Percentiles rank a stretch among this genome's conserved stretches.
These are phyloP conservation scores for Cephalopholis sonnerati DNA, from an alignment of 2,113 vertebrate genomes.

Conservation along the genomic window DNA sequence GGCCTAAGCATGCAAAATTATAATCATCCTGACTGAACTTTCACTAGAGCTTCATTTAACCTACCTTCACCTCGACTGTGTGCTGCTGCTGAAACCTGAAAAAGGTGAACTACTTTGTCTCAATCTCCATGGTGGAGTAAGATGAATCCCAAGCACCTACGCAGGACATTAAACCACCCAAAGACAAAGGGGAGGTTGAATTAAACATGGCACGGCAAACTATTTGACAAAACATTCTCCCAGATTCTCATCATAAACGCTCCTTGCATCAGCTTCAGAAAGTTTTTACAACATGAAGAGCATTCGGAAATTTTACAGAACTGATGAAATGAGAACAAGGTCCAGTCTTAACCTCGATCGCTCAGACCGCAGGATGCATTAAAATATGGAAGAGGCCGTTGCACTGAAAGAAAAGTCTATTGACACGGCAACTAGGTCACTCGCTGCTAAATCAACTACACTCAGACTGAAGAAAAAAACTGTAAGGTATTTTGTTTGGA, in stretches of 20 bases:
- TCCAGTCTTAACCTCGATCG: not conserved
- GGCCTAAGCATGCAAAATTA: no score
- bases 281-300: not conserved
- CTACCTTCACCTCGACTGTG: not conserved
- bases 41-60: not conserved
- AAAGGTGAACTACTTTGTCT: slow-evolving; percentile 6
- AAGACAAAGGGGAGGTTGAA: not conserved
- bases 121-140: not conserved
- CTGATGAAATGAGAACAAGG: not conserved
- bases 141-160: not conserved
- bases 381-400: not conserved
- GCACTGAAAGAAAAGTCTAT: not conserved
- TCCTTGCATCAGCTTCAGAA: not conserved
- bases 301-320: slow-evolving; percentile 1
- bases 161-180: not conserved
- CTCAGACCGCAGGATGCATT: slow-evolving; percentile 1
- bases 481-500: not conserved
- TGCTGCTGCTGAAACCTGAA: not conserved
- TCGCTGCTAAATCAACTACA: slow-evolving; percentile 1
- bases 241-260: not conserved
- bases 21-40: no score
- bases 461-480: not conserved
- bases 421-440: not conserved
- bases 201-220: not conserved
- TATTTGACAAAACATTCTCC: not conserved